These are phyloP conservation scores for Heliconius charithonia DNA, from an alignment of 2,888 invertebrate species.

Conservation along the genomic window DNA sequence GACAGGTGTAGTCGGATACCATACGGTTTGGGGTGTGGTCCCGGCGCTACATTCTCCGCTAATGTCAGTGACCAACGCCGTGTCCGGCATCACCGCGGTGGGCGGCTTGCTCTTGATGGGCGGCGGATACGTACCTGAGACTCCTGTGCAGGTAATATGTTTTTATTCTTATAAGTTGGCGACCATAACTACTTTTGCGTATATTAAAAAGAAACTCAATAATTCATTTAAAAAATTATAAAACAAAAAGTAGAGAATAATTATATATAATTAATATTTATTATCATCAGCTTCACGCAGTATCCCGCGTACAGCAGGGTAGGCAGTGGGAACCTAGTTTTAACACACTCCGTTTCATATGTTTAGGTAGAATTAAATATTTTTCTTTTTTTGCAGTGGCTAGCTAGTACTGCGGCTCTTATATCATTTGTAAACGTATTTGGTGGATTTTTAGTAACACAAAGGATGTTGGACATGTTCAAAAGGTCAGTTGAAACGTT, in stretches of 20 bases:
- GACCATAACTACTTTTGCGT: neutral
- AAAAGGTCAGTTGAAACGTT: conserved; percentile 81
- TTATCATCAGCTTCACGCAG: too few species aligned
- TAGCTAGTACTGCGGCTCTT: conserved; percentile 93
- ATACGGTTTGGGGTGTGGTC: conserved; percentile 96
- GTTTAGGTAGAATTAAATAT: too few species aligned
- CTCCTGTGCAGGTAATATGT: conserved; percentile 86
- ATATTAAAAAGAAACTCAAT: too few species aligned
- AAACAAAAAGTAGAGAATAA: too few species aligned
- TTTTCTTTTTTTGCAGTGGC: conserved; percentile 72
- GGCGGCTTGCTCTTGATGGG: conserved; percentile 94
- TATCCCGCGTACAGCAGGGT: too few species aligned
- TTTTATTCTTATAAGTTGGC: neutral
- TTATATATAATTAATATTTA: too few species aligned
- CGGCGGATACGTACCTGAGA: conserved; percentile 89
- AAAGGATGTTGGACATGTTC: conserved; percentile 97
- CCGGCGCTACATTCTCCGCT: conserved; percentile 95
- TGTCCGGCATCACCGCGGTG: conserved; percentile 96
- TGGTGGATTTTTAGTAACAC: conserved; percentile 94
- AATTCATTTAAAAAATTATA: too few species aligned
- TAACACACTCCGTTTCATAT: too few species aligned
- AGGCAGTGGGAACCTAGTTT: too few species aligned
- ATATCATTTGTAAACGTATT: conserved; percentile 95
- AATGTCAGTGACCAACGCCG: conserved; percentile 96
- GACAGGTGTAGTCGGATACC: conserved; percentile 90